These are phyloP conservation scores for Erebia ligea DNA, from an alignment of 2,888 invertebrate genomes.

Conservation along the genomic window DNA sequence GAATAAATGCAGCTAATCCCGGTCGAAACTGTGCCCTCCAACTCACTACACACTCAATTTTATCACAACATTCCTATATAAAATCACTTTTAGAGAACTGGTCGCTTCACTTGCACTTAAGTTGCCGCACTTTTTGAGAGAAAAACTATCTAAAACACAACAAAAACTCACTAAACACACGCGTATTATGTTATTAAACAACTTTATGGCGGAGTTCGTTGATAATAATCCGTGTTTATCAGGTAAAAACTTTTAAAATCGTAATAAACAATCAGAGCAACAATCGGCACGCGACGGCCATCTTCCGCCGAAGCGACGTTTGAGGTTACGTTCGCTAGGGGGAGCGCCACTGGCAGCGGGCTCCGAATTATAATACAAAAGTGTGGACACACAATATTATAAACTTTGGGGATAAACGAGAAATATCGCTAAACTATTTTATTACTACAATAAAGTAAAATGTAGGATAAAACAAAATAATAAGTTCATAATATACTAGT, in stretches of 20 bases:
- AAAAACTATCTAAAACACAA: conserved; percentile 60
- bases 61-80: conserved; percentile 75
- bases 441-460: no score
- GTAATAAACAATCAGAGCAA: conserved; percentile 77
- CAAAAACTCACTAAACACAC: conserved; percentile 52
- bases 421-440: neutral
- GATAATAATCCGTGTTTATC: conserved; percentile 53
- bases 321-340: conserved; percentile 66
- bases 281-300: conserved; percentile 79
- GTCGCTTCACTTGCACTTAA: conserved; percentile 69
- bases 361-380: conserved; percentile 7
- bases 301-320: conserved; percentile 77
- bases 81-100: conserved; percentile 74
- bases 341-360: conserved; percentile 47
- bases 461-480: no score
- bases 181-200: conserved; percentile 45
- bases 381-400: neutral
- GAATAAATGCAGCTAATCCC: conserved; percentile 53
- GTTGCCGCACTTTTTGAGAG: conserved; percentile 71
- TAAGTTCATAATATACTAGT: no score
- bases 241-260: conserved; percentile 71
- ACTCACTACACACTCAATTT: conserved; percentile 73
- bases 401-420: neutral
- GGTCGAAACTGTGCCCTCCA: conserved; percentile 56
- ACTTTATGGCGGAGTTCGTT: conserved; percentile 57